Evolutionary conservation across 2,888 invertebrate genomes (phyloP).

Genomic region (Sinhomidia bicolor): DNA sequence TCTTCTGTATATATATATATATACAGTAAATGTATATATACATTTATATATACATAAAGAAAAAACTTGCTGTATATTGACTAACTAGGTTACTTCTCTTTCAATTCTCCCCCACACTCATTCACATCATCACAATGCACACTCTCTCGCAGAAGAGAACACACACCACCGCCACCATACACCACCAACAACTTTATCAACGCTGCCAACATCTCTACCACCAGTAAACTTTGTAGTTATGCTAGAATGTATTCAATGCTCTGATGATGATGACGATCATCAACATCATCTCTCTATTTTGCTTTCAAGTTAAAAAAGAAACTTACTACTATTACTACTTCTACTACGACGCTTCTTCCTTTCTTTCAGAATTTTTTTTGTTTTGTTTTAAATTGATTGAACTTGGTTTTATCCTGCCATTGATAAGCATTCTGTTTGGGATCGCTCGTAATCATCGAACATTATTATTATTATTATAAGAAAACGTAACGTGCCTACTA

Average conservation of each 20-base stretch:
- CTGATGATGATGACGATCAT: background rate
- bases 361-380: background rate
- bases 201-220: background rate
- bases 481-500: too few species aligned
- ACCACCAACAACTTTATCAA: background rate
- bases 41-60: too few species aligned
- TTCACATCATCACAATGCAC: slow-evolving; percentile 29
- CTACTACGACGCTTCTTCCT: slow-evolving; percentile 7
- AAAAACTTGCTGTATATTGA: too few species aligned
- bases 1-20: too few species aligned
- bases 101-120: slow-evolving; percentile 36
- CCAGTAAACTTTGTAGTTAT: slow-evolving; percentile 32
- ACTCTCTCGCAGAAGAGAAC: slow-evolving; percentile 11
- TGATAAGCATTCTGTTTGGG: background rate
- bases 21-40: too few species aligned
- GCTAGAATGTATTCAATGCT: slow-evolving; percentile 36
- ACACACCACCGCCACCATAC: slow-evolving; percentile 14
- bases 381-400: slow-evolving; percentile 21
- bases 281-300: background rate
- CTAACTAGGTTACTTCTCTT: slow-evolving; percentile 18
- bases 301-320: background rate
- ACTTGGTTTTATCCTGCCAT: background rate
- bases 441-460: background rate
- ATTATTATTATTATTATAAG: too few species aligned
- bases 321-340: background rate